These are phyloP conservation scores for Lutraria lutraria DNA, from an alignment of 2,888 invertebrate species.

Conservation along the genomic window DNA sequence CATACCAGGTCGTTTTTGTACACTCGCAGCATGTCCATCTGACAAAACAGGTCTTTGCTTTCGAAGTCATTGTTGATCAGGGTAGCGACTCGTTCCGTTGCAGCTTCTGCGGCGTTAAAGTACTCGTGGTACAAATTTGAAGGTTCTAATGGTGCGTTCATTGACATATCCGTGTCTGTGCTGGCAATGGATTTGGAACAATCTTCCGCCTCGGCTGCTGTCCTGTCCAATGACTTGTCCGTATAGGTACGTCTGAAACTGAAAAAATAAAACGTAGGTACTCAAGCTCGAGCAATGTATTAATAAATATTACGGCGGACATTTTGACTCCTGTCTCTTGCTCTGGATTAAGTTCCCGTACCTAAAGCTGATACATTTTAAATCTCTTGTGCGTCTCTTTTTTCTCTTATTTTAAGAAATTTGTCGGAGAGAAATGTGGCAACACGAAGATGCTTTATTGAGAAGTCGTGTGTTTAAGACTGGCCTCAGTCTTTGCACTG, in stretches of 20 bases:
- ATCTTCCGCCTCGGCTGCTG: not conserved
- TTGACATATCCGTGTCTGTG: constrained; percentile 11
- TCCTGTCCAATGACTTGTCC: not conserved
- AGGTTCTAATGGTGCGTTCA: not conserved
- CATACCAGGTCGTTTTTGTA: constrained; percentile 91
- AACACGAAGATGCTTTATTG: no score
- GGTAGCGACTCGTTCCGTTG: constrained; percentile 54
- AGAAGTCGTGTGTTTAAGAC: no score
- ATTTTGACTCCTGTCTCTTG: no score
- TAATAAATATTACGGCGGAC: no score
- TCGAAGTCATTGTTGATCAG: constrained; percentile 51
- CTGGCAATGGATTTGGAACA: not conserved
- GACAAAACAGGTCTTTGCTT: constrained; percentile 92
- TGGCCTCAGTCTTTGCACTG: no score
- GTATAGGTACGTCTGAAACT: constrained; percentile 15
- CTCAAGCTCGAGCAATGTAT: no score
- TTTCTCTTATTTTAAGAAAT: no score
- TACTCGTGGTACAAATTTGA: constrained; percentile 36
- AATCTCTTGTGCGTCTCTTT: no score
- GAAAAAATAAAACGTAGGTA: no score
- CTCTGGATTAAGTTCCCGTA: no score
- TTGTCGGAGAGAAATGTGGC: no score
- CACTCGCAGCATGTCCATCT: constrained; percentile 97
- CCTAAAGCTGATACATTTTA: no score
- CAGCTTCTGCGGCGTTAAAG: constrained; percentile 35